Evolutionary conservation across 1,140 invertebrate genomes (phyloP), one percentile per base, ranked within the genome.

Genomic region (Zaprionus ghesquierei): DNA sequence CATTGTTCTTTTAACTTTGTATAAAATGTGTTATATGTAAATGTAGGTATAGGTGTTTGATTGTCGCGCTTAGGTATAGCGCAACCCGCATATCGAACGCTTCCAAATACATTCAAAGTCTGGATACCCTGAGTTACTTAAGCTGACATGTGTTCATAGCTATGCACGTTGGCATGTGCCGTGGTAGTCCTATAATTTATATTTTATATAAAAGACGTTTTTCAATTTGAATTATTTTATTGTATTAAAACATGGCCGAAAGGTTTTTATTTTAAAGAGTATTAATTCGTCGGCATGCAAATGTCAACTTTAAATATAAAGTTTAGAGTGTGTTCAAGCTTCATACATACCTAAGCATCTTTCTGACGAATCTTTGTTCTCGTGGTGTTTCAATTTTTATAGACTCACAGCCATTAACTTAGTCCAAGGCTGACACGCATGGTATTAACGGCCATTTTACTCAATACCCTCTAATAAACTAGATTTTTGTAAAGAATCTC

Each of bases 331-430:
- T 59, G 56, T 18, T 51, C 23, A 6, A 27, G 6, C 31, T 13
- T 62, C 25, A 23, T 33, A 33, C 46, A 59, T 25, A 56, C 27
- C 9, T 49, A 15, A 20, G 6, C 22, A 27, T 31, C 25, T 50
- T 20, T 9, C n/a, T 22, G 18, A 31, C 4, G 23, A 60, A n/a
- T 61, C 12, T 33, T 20, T 23, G 18, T 38, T 70, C 41, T 56
- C 22, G 25, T 65, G 44, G 53, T 53, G 58, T 73, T 38, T 69
- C 38, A 41, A 61, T 35, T 64, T 79, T 70, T 70, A 77, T 75
- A 79, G 59, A 79, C 50, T 70, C 49, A 75, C 75, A 63, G 60
- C 18, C 77, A 79, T 79, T 75, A 70, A 79, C 75, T 79, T 75
- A 68, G 64, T 75, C 65, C 44, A 80, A 79, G 62, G 54, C 77